phyloP scores from a whole-genome alignment of 1,140 invertebrate genomes.

The Drosophila parabipectinata region DNA sequence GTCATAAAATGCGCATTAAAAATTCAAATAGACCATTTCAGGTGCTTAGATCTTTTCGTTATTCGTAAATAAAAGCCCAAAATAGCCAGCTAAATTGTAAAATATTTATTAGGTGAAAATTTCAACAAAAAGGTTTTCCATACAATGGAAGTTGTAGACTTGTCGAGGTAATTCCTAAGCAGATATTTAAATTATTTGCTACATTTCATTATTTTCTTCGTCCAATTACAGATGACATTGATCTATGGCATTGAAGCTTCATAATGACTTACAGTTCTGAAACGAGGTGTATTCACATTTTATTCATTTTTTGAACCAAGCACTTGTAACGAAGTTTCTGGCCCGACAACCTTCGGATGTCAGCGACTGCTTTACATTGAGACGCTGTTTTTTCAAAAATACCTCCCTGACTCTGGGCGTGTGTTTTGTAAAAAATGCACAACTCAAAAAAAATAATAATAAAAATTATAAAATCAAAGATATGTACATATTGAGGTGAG shows the following conservation, averaged over 20 bases:
- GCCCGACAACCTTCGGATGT: conserved; percentile 72
- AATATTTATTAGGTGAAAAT: conserved; percentile 10
- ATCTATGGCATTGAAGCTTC: conserved; percentile 38
- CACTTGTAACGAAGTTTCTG: conserved; percentile 58
- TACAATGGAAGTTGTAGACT: conserved; percentile 22
- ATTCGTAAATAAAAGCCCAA: conserved; percentile 20
- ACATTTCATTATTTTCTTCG: conserved; percentile 39
- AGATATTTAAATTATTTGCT: conserved; percentile 9
- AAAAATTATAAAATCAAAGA: conserved; percentile 40
- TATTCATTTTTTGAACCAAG: conserved; percentile 6
- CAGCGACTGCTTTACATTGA: conserved; percentile 69
- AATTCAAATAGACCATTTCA: conserved; percentile 3
- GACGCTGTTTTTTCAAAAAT: conserved; percentile 31
- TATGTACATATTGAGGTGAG: conserved; percentile 21
- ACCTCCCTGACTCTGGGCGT: neutral
- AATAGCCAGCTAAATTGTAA: conserved; percentile 13
- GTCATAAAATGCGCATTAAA: conserved; percentile 17
- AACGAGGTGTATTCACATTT: conserved; percentile 31
- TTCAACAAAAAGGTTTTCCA: conserved; percentile 26
- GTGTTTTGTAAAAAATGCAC: conserved; percentile 12
- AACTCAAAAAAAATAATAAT: conserved; percentile 37
- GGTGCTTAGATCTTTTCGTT: conserved; percentile 1
- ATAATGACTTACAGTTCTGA: conserved; percentile 39
- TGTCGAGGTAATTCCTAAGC: conserved; percentile 3
- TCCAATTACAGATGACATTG: conserved; percentile 35